A percentile compares a stretch with the other conserved stretches of the same genome.
Evolutionary conservation across 2,113 vertebrate genomes (phyloP).

Genomic region (Thalassoma bifasciatum): DNA sequence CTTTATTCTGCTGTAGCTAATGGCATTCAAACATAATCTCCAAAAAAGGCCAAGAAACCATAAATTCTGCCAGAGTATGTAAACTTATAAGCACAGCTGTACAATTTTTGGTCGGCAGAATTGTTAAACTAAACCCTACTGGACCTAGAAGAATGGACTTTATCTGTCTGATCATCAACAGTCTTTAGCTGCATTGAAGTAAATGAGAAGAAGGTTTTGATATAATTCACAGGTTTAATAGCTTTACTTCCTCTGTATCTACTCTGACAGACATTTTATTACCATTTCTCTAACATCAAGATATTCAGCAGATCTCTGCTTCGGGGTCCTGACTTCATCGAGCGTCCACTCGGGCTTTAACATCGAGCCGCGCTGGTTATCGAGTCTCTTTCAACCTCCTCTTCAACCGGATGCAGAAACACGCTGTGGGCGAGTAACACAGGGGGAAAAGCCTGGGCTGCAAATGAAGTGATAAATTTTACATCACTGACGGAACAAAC

Average conservation of each 20-base stretch:
- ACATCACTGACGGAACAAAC: slow-evolving; percentile 22
- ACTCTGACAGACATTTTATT: slow-evolving; percentile 6
- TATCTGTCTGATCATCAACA: background rate
- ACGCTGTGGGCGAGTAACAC: background rate
- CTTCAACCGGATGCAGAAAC: background rate
- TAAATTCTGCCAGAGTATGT: no score
- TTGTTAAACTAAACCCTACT: no score
- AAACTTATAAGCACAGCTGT: no score
- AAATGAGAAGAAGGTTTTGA: no score
- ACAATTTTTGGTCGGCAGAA: no score
- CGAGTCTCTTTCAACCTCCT: background rate
- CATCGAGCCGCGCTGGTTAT: background rate
- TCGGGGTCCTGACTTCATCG: background rate
- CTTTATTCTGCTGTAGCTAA: no score
- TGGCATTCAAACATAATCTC: no score
- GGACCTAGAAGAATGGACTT: background rate
- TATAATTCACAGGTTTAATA: background rate
- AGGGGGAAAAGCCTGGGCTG: background rate
- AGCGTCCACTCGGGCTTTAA: background rate
- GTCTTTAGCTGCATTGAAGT: background rate
- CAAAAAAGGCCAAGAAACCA: no score
- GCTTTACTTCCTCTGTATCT: slow-evolving; percentile 4
- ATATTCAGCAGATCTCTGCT: slow-evolving; percentile 14
- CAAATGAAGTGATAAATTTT: slow-evolving; percentile 39
- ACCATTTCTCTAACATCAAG: slow-evolving; percentile 2